Evolutionary conservation across 2,113 vertebrate genomes (phyloP).

Genomic region (Larimichthys polyactis): DNA sequence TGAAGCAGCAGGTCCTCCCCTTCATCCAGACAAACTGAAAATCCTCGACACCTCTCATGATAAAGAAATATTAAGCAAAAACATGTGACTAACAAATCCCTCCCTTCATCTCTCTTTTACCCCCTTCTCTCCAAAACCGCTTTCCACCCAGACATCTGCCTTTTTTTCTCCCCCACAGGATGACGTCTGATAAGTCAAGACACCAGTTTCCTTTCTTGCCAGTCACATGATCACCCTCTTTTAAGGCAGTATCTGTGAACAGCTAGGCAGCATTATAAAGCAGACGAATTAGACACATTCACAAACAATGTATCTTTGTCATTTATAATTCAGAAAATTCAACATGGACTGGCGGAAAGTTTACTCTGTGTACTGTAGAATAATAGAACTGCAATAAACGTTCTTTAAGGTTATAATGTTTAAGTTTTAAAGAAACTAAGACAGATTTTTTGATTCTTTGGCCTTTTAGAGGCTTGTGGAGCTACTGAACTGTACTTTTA

Average conservation of each 20-base stretch:
- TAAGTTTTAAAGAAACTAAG: no score
- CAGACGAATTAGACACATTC: neutral
- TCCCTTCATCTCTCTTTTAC: constrained; percentile 48
- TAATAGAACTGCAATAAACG: no score
- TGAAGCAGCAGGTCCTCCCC: neutral
- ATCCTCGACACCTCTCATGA: neutral
- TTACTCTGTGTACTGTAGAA: no score
- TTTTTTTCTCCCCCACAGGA: constrained; percentile 39
- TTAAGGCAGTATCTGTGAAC: neutral
- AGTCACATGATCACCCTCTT: constrained; percentile 50
- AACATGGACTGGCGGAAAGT: no score
- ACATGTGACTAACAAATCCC: constrained; percentile 54
- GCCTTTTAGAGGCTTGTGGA: no score
- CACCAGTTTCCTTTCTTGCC: constrained; percentile 57
- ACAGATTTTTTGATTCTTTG: no score
- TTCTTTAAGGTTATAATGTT: no score
- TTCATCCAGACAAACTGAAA: constrained; percentile 16
- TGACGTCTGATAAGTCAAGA: constrained; percentile 47
- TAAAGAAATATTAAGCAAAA: neutral
- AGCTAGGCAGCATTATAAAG: neutral
- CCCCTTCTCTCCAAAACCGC: constrained; percentile 33
- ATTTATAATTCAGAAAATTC: neutral
- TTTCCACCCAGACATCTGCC: constrained; percentile 52
- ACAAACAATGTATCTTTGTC: neutral
- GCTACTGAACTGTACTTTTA: no score